Evolutionary conservation across 2,113 vertebrate genomes (phyloP).

Genomic region (Catagonus wagneri): DNA sequence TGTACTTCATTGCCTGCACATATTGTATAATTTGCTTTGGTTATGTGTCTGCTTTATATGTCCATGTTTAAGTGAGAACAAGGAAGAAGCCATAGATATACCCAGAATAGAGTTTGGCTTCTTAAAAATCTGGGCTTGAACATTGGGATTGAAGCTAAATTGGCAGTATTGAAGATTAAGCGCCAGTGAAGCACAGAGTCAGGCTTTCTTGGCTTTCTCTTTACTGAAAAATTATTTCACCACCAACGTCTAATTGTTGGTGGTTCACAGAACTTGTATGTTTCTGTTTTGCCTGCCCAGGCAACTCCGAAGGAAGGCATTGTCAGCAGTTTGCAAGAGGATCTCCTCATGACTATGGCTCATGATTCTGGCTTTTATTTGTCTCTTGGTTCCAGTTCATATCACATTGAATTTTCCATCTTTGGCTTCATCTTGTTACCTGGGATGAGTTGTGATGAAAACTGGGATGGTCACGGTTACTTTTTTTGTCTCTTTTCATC

Average conservation of each 20-base stretch:
- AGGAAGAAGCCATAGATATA: neutral
- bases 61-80: neutral
- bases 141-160: neutral
- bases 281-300: neutral
- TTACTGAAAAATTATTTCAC: neutral
- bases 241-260: neutral
- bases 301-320: neutral
- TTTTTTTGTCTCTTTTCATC: neutral
- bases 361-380: neutral
- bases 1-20: fast-evolving
- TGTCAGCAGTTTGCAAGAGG: neutral
- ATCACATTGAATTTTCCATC: neutral
- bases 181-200: neutral
- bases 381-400: neutral
- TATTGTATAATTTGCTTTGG: fast-evolving
- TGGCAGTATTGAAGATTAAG: neutral
- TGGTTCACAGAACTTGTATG: neutral
- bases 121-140: neutral
- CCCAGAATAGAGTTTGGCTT: neutral
- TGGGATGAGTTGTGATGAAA: neutral
- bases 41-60: neutral
- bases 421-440: neutral
- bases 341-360: neutral
- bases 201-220: neutral
- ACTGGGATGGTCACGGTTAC: neutral